Base-by-base conservation (phyloP, 1,140 invertebrate genomes). In the Conus ventricosus region DNA sequence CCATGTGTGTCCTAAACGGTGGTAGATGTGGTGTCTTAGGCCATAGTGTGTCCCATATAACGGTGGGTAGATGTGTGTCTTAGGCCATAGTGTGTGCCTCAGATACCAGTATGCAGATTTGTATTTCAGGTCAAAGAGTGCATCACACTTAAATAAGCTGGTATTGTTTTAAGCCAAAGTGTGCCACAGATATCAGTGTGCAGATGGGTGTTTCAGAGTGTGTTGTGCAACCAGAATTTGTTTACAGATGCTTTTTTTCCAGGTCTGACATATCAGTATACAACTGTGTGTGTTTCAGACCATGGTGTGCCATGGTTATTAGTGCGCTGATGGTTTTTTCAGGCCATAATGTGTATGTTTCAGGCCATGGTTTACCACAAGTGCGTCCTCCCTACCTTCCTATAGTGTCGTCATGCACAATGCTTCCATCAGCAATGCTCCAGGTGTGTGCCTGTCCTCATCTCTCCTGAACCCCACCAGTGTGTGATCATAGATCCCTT, bases 351-450 rank as follows among this genome's bases (percentile, higher is more conserved):
- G 67, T 89, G 90, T 75, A 88, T 54, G 51, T 81, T 81, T 81
- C 80, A 81, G 80, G 80, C 80, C 80, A 51, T 23, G 7, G 2
- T 10, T 8, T 54, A 17, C 80, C 80, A 5, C 80, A 81, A 17
- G 51, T 54, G 23, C 27, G 94, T 55, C 93, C 39, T 93, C 94
- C 55, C 91, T 94, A 80, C 94, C 94, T 85, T 92, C 94, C 11
- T 95, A 95, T 90, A 92, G 93, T 89, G 92, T 93, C 75, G 93
- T 94, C 84, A 93, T 94, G 90, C 94, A 94, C 91, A 94, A 93
- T 85, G 88, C 92, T 63, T 89, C 90, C 90, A 84, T 87, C 91
- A 89, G 87, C 87, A 86, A 89, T 67, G 67, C 89, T 55, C 87
- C 92, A 91, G 91, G 91, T 92, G 90, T 89, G 57, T 60, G 15